Conservation (phyloP, 2,113 vertebrate species). For the Pleuronectes platessa region DNA sequence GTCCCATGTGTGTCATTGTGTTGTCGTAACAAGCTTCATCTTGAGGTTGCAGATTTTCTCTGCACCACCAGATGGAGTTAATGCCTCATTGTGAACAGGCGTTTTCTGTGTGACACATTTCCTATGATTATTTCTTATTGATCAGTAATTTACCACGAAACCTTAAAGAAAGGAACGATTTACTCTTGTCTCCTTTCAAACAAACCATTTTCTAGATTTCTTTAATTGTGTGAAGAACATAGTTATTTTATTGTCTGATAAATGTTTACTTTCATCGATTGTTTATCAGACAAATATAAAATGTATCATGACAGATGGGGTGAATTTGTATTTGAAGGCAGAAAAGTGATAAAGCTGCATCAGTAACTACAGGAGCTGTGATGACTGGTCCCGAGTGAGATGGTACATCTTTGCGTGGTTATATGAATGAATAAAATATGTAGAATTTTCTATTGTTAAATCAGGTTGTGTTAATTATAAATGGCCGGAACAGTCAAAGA, state of each 20-base stretch:
- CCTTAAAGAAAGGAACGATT: neutral
- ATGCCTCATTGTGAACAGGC: neutral
- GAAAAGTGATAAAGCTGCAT: neutral
- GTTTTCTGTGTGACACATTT: neutral
- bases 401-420: too few species aligned
- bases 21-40: rapidly evolving
- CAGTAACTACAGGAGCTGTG: too few species aligned
- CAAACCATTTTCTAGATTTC: neutral
- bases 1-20: neutral
- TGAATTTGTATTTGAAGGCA: too few species aligned
- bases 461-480: too few species aligned
- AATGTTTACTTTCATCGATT: neutral
- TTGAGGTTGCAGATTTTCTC: conserved; percentile 5
- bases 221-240: neutral
- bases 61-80: conserved; percentile 60
- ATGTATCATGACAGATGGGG: neutral
- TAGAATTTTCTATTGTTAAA: too few species aligned
- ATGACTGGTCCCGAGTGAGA: too few species aligned
- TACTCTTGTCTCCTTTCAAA: too few species aligned
- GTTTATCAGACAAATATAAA: neutral
- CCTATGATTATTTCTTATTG: neutral
- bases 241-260: neutral
- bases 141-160: neutral
- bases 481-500: too few species aligned
- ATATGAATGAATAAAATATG: too few species aligned